Conservation (phyloP, 2,113 vertebrate species). For the Onychostruthus taczanowskii region DNA sequence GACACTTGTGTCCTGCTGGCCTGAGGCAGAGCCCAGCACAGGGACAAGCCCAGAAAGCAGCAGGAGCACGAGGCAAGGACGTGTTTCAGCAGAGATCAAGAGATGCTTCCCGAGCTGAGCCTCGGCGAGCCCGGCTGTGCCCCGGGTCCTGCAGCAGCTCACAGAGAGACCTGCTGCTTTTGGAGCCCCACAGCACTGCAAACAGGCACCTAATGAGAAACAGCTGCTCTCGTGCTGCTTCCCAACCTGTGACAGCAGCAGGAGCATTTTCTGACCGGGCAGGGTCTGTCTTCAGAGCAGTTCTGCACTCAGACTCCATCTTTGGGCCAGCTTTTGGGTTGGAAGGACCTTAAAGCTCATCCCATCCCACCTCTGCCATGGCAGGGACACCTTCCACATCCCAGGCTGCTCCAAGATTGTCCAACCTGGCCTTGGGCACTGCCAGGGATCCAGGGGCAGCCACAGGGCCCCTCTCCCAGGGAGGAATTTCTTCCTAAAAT, state of each 20-base stretch:
- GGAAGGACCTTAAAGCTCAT: not conserved
- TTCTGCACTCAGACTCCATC: not conserved
- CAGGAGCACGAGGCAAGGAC: not conserved
- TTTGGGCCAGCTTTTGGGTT: not conserved
- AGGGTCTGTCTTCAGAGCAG: not conserved
- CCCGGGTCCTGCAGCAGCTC: not conserved
- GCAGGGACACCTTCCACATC: not conserved
- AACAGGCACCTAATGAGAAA: not conserved
- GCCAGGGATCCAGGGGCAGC: not conserved
- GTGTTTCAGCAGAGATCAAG: not conserved
- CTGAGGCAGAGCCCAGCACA: not conserved
- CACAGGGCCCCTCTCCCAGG: not conserved
- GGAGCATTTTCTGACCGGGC: fast-evolving
- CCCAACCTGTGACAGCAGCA: not conserved
- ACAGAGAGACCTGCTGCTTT: not conserved
- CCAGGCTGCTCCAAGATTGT: not conserved
- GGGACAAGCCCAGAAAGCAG: not conserved
- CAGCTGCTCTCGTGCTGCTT: not conserved
- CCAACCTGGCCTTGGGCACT: not conserved
- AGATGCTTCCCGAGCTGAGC: fast-evolving
- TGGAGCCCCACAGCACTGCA: too few species aligned
- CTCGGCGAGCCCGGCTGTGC: fast-evolving
- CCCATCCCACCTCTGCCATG: not conserved
- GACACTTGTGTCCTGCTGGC: not conserved
- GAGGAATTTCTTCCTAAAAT: fast-evolving